Percentiles rank a stretch among this genome's conserved stretches.
These are phyloP conservation scores for Cyclina sinensis DNA, from an alignment of 1,140 invertebrate genomes.

Conservation along the genomic window DNA sequence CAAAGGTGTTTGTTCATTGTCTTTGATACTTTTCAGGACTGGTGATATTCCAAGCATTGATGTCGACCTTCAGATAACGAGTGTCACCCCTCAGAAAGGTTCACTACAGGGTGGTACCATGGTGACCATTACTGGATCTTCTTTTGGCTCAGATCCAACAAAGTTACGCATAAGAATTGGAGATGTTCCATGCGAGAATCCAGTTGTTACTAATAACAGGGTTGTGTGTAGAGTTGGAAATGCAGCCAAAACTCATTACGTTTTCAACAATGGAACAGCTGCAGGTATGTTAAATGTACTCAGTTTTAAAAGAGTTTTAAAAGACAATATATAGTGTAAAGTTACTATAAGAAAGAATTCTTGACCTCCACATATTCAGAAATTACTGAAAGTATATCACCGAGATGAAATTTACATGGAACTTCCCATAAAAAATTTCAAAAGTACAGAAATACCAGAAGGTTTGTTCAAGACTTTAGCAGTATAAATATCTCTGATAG, in stretches of 20 bases:
- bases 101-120: conserved; percentile 80
- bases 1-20: no score
- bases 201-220: conserved; percentile 53
- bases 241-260: conserved; percentile 65
- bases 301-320: no score
- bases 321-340: no score
- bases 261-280: conserved; percentile 75
- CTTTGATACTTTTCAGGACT: background rate
- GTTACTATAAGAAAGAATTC: no score
- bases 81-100: conserved; percentile 74
- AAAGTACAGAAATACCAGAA: no score
- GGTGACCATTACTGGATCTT: conserved; percentile 77
- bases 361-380: no score
- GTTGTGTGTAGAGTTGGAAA: conserved; percentile 75
- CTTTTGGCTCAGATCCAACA: conserved; percentile 73
- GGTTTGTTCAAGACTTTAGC: no score
- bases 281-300: no score
- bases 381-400: no score
- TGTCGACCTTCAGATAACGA: conserved; percentile 68
- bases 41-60: conserved; percentile 1
- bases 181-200: conserved; percentile 68
- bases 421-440: no score
- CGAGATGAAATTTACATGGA: no score
- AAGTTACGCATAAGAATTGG: conserved; percentile 73
- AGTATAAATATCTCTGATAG: no score